phyloP scores from a whole-genome alignment of 2,113 vertebrate genomes.

The Nyctibius bracteatus region DNA sequence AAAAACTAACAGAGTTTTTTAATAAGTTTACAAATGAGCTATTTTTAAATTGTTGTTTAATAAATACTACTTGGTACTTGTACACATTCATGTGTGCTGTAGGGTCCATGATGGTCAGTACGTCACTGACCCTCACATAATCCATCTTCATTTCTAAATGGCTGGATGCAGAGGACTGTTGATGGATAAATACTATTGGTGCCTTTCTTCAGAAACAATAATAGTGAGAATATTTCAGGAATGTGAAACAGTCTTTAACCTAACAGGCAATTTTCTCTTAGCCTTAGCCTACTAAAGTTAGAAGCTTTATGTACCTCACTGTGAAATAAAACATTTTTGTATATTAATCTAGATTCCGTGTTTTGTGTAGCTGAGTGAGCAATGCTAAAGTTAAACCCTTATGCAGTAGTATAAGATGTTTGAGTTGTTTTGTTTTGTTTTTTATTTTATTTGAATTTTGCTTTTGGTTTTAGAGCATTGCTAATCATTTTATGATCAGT shows the following conservation, averaged over 20 bases:
- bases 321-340: constrained; percentile 66
- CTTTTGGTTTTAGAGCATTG: constrained; percentile 46
- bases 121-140: neutral
- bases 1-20: constrained; percentile 47
- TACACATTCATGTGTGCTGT: neutral
- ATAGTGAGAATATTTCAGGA: constrained; percentile 14
- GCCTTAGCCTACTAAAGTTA: constrained; percentile 54
- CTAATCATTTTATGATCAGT: constrained; percentile 46
- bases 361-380: constrained; percentile 51
- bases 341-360: constrained; percentile 38
- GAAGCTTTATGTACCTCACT: constrained; percentile 67
- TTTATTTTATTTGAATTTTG: neutral
- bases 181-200: neutral
- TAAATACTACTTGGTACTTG: constrained; percentile 42
- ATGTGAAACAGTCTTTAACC: constrained; percentile 56
- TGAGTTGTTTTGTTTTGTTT: constrained; percentile 27
- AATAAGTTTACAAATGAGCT: constrained; percentile 60
- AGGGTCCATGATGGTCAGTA: neutral
- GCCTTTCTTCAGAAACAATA: constrained; percentile 29
- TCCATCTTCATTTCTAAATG: constrained; percentile 2
- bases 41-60: neutral
- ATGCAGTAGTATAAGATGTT: neutral
- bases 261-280: constrained; percentile 33
- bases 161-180: neutral
- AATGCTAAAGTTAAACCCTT: constrained; percentile 25